A percentile compares a stretch with the other conserved stretches of the same genome.
Evolutionary conservation across 2,113 vertebrate species (phyloP).

Genomic region (Panthera uncia): DNA sequence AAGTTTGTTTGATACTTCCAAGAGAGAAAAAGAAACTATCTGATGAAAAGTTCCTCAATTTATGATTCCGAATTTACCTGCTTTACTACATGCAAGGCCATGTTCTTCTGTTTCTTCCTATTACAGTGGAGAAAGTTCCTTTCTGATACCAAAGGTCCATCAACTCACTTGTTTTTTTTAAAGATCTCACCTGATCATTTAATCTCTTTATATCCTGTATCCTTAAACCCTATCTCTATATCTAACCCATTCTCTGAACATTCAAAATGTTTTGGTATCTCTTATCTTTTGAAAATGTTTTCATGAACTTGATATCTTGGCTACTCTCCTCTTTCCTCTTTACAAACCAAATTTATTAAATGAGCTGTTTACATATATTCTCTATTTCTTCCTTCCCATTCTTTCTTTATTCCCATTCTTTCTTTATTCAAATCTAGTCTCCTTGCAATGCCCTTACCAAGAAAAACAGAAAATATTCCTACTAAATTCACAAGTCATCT

Average conservation of each 20-base stretch:
- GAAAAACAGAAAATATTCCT: not conserved
- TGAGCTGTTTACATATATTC: not conserved
- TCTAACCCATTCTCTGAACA: not conserved
- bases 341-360: not conserved
- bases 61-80: not conserved
- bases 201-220: not conserved
- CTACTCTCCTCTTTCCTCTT: not conserved
- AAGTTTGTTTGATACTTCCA: not conserved
- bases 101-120: not conserved
- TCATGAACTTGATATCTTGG: not conserved
- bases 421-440: not conserved
- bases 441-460: not conserved
- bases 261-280: not conserved
- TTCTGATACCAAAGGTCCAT: not conserved
- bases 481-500: not conserved
- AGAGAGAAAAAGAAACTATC: not conserved
- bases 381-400: not conserved
- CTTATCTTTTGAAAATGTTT: not conserved
- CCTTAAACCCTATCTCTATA: not conserved
- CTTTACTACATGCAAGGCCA: not conserved
- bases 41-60: not conserved
- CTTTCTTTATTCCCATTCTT: not conserved
- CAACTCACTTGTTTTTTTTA: not conserved
- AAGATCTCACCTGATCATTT: not conserved
- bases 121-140: not conserved